Base-by-base conservation (phyloP, 1,140 invertebrate species). In the Eriosoma lanigerum region DNA sequence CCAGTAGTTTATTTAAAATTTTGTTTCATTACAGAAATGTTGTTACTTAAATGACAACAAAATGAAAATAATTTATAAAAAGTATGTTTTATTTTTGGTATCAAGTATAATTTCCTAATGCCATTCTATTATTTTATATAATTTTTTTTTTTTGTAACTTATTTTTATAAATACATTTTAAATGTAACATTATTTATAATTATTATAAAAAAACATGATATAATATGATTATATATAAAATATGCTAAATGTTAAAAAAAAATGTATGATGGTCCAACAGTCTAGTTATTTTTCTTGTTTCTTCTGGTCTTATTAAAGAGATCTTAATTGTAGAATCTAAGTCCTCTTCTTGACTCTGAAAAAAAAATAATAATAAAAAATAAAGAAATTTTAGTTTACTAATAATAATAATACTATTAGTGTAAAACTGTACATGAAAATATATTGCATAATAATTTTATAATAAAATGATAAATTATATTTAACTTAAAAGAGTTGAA, bases 171-270 rank as follows among this genome's bases (percentile, higher is more conserved):
- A 72, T 52, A 26, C 19, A 72, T 72, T 72, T 50, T 44, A 56
- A 58, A 56, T 58, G 21, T 76, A 76, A 76, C 72, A 76, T 76
- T 56, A 29, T 76, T 76, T 76, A 76, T 76, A 56, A 76, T 58
- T 58, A 58, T 58, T 38, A 58, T 58, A 76, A 76, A 46, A 52
- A 44, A 72, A 72, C 26, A 72, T 52, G 19, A 72, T 56, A 73
- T 58, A 58, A 58, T 58, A 17, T 76, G 46, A 21, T 21, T 58
- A 58, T 54, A 26, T 76, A 58, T 48, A 76, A 38, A 38, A 76
- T 44, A 76, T 54, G 10, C 58, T 76, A 26, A 70, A 72, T n/a
- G 24, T 52, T 72, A 29, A 76, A 75, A 76, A 38, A 32, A n/a
- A 72, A 75, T 56, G n/a, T 76, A 21, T 72, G 68, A 52, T 72